phyloP scores from a whole-genome alignment of 2,888 invertebrate species.

The Lypha dubia region DNA sequence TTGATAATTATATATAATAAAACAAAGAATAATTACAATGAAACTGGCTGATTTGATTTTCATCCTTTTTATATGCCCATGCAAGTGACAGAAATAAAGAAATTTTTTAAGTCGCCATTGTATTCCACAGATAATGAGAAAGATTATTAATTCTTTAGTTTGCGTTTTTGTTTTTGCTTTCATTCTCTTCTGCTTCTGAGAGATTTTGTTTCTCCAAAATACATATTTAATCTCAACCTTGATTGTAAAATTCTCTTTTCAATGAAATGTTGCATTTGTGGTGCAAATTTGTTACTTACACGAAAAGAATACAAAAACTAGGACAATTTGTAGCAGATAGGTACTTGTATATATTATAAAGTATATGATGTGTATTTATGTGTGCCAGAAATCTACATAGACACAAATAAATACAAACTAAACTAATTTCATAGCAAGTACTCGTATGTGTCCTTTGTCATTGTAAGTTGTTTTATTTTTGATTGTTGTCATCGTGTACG shows the following conservation, averaged over 20 bases:
- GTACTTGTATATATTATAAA: constrained; percentile 11
- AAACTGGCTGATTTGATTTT: background rate
- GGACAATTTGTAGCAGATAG: constrained; percentile 14
- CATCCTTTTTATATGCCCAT: constrained; percentile 3
- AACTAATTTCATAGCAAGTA: constrained; percentile 13
- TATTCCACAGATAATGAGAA: constrained; percentile 12
- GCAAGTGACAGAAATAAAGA: constrained; percentile 13
- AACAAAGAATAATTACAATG: background rate
- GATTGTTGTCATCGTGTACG: constrained; percentile 22
- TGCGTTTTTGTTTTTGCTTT: background rate
- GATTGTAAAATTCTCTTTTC: constrained; percentile 27
- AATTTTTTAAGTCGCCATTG: constrained; percentile 17
- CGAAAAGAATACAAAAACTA: background rate
- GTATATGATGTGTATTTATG: background rate
- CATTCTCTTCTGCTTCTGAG: background rate
- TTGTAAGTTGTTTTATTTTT: constrained; percentile 13
- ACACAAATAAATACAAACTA: constrained; percentile 13
- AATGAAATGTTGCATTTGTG: constrained; percentile 30
- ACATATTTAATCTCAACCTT: constrained; percentile 51
- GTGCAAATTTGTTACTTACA: constrained; percentile 22
- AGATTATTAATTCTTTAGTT: constrained; percentile 9
- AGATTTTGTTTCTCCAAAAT: constrained; percentile 1
- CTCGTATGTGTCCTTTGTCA: constrained; percentile 29
- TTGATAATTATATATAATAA: background rate
- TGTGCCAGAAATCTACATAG: constrained; percentile 12